Evolutionary conservation across 2,113 vertebrate species (phyloP).

Genomic region (Mormyrus iriodes): DNA sequence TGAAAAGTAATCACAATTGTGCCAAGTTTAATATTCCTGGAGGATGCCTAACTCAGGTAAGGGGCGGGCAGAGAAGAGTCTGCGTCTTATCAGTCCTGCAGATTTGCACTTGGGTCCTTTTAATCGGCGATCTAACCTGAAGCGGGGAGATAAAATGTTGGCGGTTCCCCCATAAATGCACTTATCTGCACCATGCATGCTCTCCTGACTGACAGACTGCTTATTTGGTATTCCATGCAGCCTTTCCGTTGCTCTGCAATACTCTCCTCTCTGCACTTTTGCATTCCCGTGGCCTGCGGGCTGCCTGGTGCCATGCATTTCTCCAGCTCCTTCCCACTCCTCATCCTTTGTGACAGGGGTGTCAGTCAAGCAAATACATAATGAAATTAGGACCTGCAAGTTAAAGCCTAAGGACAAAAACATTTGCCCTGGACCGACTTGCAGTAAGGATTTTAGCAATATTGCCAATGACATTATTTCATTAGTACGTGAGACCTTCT

Average conservation of each 20-base stretch:
- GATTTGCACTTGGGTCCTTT: conserved; percentile 41
- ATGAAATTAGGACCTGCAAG: conserved; percentile 62
- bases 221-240: conserved; percentile 55
- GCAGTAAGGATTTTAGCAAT: conserved; percentile 62
- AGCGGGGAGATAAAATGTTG: conserved; percentile 61
- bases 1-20: conserved; percentile 8
- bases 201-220: conserved; percentile 51
- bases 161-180: conserved; percentile 62
- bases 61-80: neutral
- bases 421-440: conserved; percentile 55
- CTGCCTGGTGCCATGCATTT: neutral
- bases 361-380: conserved; percentile 57
- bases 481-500: conserved; percentile 51
- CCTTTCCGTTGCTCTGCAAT: conserved; percentile 34
- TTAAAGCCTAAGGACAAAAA: conserved; percentile 53
- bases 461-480: conserved; percentile 59
- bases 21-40: conserved; percentile 13
- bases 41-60: conserved; percentile 12
- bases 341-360: conserved; percentile 51
- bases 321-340: conserved; percentile 47
- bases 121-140: conserved; percentile 62
- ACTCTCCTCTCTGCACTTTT: neutral
- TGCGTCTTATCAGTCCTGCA: conserved; percentile 13
- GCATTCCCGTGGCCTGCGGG: neutral
- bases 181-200: conserved; percentile 59